A percentile compares a stretch with the other conserved stretches of the same genome.
These are phyloP conservation scores for Oncorhynchus gorbuscha DNA, from an alignment of 2,113 vertebrate genomes.

Conservation along the genomic window DNA sequence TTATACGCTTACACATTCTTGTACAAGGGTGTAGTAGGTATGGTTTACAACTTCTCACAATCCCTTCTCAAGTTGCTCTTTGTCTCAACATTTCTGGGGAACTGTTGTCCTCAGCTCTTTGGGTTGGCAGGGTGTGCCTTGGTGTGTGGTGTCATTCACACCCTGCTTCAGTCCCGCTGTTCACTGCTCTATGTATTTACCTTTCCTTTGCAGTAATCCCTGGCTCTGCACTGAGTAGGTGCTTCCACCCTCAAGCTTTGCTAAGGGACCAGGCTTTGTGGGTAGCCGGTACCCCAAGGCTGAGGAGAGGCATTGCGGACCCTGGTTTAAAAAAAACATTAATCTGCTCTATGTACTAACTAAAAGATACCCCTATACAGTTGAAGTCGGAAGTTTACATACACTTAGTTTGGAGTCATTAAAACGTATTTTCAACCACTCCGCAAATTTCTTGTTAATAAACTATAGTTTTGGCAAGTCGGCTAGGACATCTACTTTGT, in stretches of 20 bases:
- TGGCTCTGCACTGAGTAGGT: constrained; percentile 99
- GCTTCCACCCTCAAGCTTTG: constrained; percentile 76
- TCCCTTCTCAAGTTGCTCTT: background rate
- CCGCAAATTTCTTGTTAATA: no score
- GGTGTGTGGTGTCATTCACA: constrained; percentile 15
- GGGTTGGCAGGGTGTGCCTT: background rate
- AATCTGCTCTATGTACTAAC: constrained; percentile 45
- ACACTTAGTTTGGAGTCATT: no score
- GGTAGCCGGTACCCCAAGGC: constrained; percentile 71
- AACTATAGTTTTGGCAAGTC: no score
- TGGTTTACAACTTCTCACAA: constrained; percentile 10
- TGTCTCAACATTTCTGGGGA: constrained; percentile 10
- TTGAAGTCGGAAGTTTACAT: no score
- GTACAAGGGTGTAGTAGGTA: background rate
- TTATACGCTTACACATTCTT: background rate
- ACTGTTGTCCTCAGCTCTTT: constrained; percentile 14
- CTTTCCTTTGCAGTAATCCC: constrained; percentile 97
- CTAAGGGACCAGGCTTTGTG: constrained; percentile 82
- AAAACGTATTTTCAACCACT: no score
- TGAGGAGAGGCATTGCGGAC: constrained; percentile 70
- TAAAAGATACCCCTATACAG: constrained; percentile 15
- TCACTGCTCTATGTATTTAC: constrained; percentile 78
- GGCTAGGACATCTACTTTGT: no score
- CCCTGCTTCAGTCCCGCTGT: constrained; percentile 29
- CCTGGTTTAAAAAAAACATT: constrained; percentile 45